Base-by-base conservation (phyloP, 2,888 invertebrate genomes). In the Drosophila aldrichi region DNA sequence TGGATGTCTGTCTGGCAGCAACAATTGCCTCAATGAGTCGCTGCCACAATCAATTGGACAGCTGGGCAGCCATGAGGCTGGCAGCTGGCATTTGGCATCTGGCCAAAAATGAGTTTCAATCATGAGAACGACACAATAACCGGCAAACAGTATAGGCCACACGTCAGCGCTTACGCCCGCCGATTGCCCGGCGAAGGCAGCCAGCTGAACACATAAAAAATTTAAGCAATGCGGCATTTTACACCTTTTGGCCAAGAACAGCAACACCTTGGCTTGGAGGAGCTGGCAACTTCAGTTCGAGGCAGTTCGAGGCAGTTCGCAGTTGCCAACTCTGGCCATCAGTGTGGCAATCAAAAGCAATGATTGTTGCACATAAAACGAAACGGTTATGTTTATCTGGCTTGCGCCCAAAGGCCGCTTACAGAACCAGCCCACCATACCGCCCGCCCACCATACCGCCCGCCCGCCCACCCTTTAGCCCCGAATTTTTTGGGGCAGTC, bases 361-460 rank as follows among this genome's bases (percentile, higher is more conserved):
- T 91, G 91, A 91, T 91, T 91, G 91, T 82, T 85, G 89, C 80
- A 79, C 91, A 90, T 91, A 91, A 91, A 91, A 91, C 74, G 82
- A 89, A 90, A 91, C 90, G 91, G 82, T 91, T 91, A 91, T 91
- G 89, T 90, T 91, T 90, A 91, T 91, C 87, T 91, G 88, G 81
- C 88, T 76, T 74, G 79, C 69, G 81, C 74, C 84, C 84, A 84
- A 78, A 74, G 71, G 81, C 73, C 66, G 62, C 43, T 62, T 57
- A 52, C 44, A 41, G 12, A 8, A 4, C 2, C 18, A 40, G 1
- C 3, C 16, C 41, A 3, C n/a, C n/a, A n/a, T n/a, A 10, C 25
- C 0, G 4, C 20, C 6, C 40, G 9, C 2, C n/a, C 18, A 4
- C 38, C 16, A n/a, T n/a, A 10, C 25, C 0, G 4, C 20, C 6